Conservation (phyloP, 2,888 invertebrate genomes). For the Argyra leucocephala region DNA sequence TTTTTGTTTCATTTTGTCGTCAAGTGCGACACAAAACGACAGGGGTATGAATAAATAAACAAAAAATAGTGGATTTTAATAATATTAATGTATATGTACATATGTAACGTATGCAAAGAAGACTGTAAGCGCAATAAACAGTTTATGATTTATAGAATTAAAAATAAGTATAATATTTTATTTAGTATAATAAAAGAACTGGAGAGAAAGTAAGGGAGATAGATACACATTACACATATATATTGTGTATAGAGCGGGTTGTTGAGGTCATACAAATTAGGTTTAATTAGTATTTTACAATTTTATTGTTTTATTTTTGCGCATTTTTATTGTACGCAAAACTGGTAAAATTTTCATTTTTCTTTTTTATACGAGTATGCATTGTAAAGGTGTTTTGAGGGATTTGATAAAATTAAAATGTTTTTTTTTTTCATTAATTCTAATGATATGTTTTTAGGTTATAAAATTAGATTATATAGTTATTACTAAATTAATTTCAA, state of each 20-base stretch:
- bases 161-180: no score
- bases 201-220: not conserved
- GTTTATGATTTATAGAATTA: no score
- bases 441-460: no score
- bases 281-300: not conserved
- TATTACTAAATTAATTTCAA: no score
- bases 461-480: no score
- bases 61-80: not conserved
- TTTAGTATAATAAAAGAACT: no score
- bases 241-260: no score
- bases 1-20: not conserved
- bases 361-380: not conserved
- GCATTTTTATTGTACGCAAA: not conserved
- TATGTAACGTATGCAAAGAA: not conserved
- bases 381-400: not conserved
- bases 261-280: no score
- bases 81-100: not conserved
- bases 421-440: no score
- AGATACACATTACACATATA: no score
- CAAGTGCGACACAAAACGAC: not conserved
- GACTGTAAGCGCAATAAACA: no score
- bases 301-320: not conserved
- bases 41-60: not conserved
- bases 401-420: not conserved
- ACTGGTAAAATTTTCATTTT: not conserved